Percentiles rank a stretch among this genome's conserved stretches.
phyloP scores from a whole-genome alignment of 2,113 vertebrate genomes.

The Burhinus oedicnemus region DNA sequence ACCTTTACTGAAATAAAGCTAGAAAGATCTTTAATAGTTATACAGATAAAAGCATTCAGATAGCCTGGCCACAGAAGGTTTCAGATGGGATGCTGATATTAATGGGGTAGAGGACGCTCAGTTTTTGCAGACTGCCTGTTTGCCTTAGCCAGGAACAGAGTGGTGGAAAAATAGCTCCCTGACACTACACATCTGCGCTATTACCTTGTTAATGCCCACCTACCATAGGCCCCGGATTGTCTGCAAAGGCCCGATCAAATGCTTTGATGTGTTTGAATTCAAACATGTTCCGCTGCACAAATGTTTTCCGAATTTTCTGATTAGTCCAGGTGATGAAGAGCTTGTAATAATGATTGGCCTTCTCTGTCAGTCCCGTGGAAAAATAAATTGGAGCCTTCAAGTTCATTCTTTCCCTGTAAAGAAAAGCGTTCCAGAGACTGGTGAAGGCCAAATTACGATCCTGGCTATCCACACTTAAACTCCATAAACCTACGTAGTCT shows the following conservation, averaged over 20 bases:
- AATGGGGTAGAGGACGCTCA: background rate
- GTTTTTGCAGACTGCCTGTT: background rate
- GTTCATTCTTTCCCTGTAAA: constrained; percentile 94
- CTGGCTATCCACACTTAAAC: rapidly evolving
- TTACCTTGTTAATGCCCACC: rapidly evolving
- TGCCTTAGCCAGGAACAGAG: background rate
- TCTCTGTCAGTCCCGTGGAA: constrained; percentile 95
- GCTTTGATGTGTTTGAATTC: constrained; percentile 99
- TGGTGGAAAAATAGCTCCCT: background rate
- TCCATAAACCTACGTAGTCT: rapidly evolving
- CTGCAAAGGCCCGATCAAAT: constrained; percentile 92
- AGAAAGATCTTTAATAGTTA: background rate
- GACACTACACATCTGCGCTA: rapidly evolving
- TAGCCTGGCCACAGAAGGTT: background rate
- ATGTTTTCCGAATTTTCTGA: constrained; percentile 97
- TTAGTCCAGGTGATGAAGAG: constrained; percentile 99
- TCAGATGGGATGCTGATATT: background rate
- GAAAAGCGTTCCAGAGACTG: background rate
- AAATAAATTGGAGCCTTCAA: constrained; percentile 98
- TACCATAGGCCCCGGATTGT: constrained; percentile 97
- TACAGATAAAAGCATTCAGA: background rate
- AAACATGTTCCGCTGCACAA: constrained; percentile 99
- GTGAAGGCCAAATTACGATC: rapidly evolving
- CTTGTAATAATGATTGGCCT: constrained; percentile 98
- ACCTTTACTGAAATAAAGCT: background rate